A percentile compares a stretch with the other conserved stretches of the same genome.
Evolutionary conservation across 2,888 invertebrate species (phyloP).

Genomic region (Chaetogeoica ovagalla): DNA sequence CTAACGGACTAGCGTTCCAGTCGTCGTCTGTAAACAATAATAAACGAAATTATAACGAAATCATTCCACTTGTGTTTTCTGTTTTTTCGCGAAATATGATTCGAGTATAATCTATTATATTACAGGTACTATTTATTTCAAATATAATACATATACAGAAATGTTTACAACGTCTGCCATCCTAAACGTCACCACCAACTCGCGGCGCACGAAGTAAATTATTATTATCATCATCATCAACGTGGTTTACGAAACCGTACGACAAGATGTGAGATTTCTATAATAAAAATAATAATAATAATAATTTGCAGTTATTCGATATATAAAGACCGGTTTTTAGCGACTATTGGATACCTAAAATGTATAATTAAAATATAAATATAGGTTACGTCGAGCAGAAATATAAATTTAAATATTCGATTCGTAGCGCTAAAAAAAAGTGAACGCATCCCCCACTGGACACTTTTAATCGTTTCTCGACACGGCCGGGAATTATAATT

Average conservation of each 20-base stretch:
- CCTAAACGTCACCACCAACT: background rate
- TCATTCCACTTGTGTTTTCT: background rate
- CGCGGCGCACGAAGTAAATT: background rate
- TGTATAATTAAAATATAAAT: background rate
- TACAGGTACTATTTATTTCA: too few species aligned
- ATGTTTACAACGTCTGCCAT: background rate
- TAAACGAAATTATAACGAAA: background rate
- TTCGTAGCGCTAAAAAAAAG: background rate
- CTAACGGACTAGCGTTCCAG: constrained; percentile 70
- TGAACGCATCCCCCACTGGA: background rate
- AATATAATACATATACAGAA: too few species aligned
- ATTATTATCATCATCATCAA: background rate
- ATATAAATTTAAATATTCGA: background rate
- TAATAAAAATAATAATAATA: too few species aligned
- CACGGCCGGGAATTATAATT: background rate
- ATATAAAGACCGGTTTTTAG: background rate
- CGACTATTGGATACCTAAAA: background rate
- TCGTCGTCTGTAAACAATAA: constrained; percentile 68
- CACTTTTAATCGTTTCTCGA: background rate
- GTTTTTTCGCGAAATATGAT: background rate
- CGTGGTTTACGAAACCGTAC: background rate
- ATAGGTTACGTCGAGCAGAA: background rate
- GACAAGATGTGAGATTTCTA: background rate
- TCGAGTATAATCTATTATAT: background rate
- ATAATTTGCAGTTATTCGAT: background rate